Percentiles rank a stretch among this genome's conserved stretches.
Conservation (phyloP, 2,113 vertebrate genomes). For the Argyrosomus japonicus region DNA sequence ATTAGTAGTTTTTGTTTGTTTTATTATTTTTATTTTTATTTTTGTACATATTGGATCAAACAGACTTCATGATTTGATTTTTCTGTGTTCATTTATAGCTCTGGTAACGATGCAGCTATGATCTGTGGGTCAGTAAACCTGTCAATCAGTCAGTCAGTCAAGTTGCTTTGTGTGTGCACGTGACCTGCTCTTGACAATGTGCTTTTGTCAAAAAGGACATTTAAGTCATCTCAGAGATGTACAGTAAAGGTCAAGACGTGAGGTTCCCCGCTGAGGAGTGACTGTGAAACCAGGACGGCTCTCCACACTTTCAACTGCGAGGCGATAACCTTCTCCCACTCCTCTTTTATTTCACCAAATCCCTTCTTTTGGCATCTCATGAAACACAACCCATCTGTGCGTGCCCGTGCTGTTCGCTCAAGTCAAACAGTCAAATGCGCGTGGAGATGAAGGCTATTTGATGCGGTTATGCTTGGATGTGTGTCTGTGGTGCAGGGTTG, state of each 20-base stretch:
- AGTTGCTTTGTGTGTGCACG: neutral
- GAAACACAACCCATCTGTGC: conserved; percentile 61
- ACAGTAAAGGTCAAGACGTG: conserved; percentile 55
- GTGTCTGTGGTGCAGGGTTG: conserved; percentile 39
- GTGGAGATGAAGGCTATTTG: conserved; percentile 62
- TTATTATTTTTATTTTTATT: neutral
- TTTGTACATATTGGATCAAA: conserved; percentile 12
- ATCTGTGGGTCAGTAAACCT: conserved; percentile 26
- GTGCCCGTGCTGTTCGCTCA: conserved; percentile 24
- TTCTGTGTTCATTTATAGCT: conserved; percentile 16
- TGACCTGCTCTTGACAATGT: conserved; percentile 40
- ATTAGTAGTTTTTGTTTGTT: conserved; percentile 16
- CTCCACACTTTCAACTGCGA: conserved; percentile 45
- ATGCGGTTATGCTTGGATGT: conserved; percentile 50
- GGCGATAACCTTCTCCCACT: conserved; percentile 63
- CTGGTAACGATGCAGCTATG: neutral
- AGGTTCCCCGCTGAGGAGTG: conserved; percentile 47
- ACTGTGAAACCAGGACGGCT: conserved; percentile 22
- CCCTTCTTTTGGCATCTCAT: conserved; percentile 72
- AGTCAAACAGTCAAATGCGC: conserved; percentile 68
- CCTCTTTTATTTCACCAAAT: conserved; percentile 67
- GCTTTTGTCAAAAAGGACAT: conserved; percentile 46
- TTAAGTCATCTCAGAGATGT: conserved; percentile 41
- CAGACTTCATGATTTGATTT: conserved; percentile 6
- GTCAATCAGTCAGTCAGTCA: conserved; percentile 23